These are phyloP conservation scores for Andrena flavipes DNA, from an alignment of 2,888 invertebrate genomes.

Conservation along the genomic window DNA sequence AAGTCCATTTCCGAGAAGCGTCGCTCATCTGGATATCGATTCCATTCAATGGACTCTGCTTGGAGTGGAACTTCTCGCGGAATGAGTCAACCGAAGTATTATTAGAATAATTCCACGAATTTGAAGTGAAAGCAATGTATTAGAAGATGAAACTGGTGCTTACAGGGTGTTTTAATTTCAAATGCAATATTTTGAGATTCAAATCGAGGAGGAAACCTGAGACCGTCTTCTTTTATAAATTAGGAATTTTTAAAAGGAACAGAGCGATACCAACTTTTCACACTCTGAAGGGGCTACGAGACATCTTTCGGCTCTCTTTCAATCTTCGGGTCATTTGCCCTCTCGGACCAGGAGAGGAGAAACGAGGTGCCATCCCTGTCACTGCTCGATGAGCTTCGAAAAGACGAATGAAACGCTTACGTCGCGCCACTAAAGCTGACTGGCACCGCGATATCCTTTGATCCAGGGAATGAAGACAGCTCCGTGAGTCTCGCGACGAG, in stretches of 20 bases:
- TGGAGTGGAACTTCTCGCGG: not conserved
- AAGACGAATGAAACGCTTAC: conserved; percentile 1
- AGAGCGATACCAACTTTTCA: no score
- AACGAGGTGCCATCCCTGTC: not conserved
- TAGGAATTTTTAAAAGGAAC: no score
- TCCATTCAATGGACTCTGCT: not conserved
- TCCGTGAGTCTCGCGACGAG: not conserved
- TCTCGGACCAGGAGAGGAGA: not conserved
- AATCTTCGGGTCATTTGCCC: not conserved
- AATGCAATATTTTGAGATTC: no score
- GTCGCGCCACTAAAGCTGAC: not conserved
- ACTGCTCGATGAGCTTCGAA: no score
- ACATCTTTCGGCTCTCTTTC: not conserved
- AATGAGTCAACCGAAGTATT: not conserved
- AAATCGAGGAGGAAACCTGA: no score
- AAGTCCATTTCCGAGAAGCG: not conserved
- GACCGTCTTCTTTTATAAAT: no score
- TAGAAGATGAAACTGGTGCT: no score
- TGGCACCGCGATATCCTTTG: conserved; percentile 17
- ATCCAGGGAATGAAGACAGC: not conserved
- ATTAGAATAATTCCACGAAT: not conserved
- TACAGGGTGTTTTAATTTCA: no score
- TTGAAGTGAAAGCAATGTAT: no score
- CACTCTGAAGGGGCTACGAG: no score
- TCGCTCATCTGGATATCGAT: conserved; percentile 14